Base-by-base conservation (phyloP, 2,888 invertebrate species). In the Beris chalybata region DNA sequence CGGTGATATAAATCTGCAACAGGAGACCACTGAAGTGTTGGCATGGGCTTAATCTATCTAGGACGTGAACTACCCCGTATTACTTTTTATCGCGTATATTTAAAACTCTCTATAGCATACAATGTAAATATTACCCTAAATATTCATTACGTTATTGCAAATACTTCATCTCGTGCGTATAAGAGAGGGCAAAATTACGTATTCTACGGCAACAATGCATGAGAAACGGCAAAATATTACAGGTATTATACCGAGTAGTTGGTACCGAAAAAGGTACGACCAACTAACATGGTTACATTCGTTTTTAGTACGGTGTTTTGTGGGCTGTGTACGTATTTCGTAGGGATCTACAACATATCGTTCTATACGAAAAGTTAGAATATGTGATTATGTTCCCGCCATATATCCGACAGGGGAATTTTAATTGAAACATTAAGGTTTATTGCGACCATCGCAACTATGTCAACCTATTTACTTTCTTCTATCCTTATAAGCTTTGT, bases 371-470 rank as follows among this genome's bases (percentile, higher is more conserved):
- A 61, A 61, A 45, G 52, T 38, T 22, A 13, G 64, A 64, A 54
- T 64, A 52, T 43, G 30, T 64, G 52, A 64, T 54, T 65, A 65
- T 68, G 65, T 65, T 68, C 58, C 53, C 64, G 52, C 53, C 64
- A 68, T 69, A 67, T 61, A 69, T 63, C 67, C 64, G 61, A 61
- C 64, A 66, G 48, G 67, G 68, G 67, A 74, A 72, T 74, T 76
- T 75, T 78, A 78, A 76, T 77, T 77, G 77, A 75, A 75, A 76
- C 75, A 76, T 76, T 76, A 74, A 75, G 75, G 74, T 75, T 76
- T 74, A 75, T 75, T 76, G 75, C 72, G 47, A 52, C 61, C 38
- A 61, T 52, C 52, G 50, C 38, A 52, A 52, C 38, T 52, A 61
- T 61, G 61, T 61, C 61, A 52, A 32, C 61, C 61, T 61, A 61